phyloP scores from a whole-genome alignment of 1,140 invertebrate genomes.

The Colletes latitarsis region DNA sequence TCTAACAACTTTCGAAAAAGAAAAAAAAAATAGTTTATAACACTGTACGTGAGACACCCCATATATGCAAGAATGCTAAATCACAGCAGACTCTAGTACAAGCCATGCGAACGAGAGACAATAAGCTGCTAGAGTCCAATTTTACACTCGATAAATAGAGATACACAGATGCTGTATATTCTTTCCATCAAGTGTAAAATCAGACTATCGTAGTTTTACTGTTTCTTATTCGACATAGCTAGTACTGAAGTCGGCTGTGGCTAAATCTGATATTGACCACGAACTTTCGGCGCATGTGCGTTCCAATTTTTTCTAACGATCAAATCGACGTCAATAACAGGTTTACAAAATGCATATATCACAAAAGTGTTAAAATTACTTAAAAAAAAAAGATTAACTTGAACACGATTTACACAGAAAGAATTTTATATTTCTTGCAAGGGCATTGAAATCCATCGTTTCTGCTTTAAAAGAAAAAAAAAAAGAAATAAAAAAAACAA shows the following conservation, averaged over 20 bases:
- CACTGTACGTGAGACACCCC: neutral
- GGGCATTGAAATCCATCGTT: neutral
- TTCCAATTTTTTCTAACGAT: slow-evolving; percentile 7
- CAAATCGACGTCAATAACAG: slow-evolving; percentile 25
- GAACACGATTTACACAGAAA: neutral
- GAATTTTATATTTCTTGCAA: neutral
- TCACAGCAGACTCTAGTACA: too few species aligned
- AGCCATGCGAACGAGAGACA: too few species aligned
- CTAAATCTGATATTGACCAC: slow-evolving; percentile 21
- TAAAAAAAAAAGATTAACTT: neutral
- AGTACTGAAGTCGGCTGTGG: too few species aligned
- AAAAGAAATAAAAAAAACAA: neutral
- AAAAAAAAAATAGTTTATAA: neutral
- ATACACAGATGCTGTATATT: too few species aligned
- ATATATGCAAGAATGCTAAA: slow-evolving; percentile 11
- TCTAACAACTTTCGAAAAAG: neutral
- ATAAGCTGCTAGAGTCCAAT: too few species aligned
- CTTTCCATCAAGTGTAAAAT: too few species aligned
- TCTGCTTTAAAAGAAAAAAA: neutral
- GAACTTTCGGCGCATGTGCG: slow-evolving; percentile 24
- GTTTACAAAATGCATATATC: slow-evolving; percentile 13
- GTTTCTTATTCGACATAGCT: too few species aligned
- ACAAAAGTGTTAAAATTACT: neutral
- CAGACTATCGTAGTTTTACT: too few species aligned
- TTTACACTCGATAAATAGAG: too few species aligned